Conservation (phyloP, 2,797 vertebrate genomes). For the Hafferia zeledoni region DNA sequence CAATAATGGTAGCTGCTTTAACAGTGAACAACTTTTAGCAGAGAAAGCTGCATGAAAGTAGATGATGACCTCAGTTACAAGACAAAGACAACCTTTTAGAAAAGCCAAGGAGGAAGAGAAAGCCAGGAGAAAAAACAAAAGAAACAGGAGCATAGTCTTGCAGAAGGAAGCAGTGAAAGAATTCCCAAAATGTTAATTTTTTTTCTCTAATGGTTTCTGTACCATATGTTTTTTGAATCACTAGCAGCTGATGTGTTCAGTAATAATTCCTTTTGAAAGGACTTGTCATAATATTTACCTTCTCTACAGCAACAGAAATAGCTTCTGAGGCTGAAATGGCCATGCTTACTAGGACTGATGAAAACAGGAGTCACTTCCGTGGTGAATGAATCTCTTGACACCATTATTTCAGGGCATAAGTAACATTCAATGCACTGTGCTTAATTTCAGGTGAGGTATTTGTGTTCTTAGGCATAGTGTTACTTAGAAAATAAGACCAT, state of each 20-base stretch:
- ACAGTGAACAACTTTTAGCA: neutral
- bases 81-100: neutral
- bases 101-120: neutral
- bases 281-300: constrained; percentile 55
- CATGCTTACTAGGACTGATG: neutral
- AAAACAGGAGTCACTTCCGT: constrained; percentile 5
- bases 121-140: neutral
- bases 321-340: constrained; percentile 30
- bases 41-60: neutral
- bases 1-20: neutral
- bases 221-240: constrained; percentile 35
- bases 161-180: neutral
- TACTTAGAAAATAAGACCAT: neutral
- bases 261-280: constrained; percentile 35
- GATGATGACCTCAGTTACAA: neutral
- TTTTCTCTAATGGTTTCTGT: neutral
- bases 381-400: constrained; percentile 2
- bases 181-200: constrained; percentile 11
- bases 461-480: neutral
- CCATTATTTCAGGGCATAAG: neutral
- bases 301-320: constrained; percentile 43
- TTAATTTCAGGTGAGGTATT: neutral
- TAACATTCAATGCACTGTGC: neutral
- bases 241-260: constrained; percentile 33
- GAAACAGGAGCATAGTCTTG: neutral